phyloP scores from a whole-genome alignment of 2,888 invertebrate genomes.

The Calameuta filiformis region DNA sequence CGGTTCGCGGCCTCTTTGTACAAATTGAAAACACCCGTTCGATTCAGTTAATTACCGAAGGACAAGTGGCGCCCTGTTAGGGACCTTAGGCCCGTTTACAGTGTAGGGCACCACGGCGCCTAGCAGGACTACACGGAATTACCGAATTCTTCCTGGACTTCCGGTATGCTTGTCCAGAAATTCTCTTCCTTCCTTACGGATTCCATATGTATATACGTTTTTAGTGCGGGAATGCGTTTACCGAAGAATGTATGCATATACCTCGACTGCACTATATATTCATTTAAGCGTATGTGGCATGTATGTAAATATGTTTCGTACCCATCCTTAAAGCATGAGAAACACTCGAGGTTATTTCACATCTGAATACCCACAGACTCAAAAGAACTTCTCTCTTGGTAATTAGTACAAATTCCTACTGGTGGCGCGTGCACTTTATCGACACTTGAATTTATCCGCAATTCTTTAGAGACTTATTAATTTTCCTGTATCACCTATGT shows the following conservation, averaged over 20 bases:
- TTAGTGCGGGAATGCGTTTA: not conserved
- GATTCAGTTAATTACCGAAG: conserved; percentile 66
- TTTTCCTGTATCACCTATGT: too few species aligned
- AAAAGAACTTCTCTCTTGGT: not conserved
- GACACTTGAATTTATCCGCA: not conserved
- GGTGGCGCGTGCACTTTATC: not conserved
- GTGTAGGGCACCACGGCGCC: not conserved
- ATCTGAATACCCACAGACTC: not conserved
- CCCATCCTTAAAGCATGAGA: not conserved
- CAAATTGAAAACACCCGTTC: conserved; percentile 62
- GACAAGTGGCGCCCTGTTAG: conserved; percentile 58
- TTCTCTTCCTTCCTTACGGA: not conserved
- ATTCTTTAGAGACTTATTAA: not conserved
- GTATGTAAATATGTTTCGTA: not conserved
- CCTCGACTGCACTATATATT: not conserved
- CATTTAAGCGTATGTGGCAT: not conserved
- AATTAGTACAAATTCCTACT: not conserved
- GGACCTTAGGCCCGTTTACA: not conserved
- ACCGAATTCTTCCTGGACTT: not conserved
- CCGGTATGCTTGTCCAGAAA: not conserved
- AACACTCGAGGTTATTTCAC: not conserved
- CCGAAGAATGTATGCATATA: not conserved
- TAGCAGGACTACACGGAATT: not conserved
- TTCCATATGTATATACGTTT: not conserved
- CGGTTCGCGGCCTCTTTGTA: conserved; percentile 3